phyloP scores from a whole-genome alignment of 2,797 vertebrate genomes.

The Spatula versicolor region DNA sequence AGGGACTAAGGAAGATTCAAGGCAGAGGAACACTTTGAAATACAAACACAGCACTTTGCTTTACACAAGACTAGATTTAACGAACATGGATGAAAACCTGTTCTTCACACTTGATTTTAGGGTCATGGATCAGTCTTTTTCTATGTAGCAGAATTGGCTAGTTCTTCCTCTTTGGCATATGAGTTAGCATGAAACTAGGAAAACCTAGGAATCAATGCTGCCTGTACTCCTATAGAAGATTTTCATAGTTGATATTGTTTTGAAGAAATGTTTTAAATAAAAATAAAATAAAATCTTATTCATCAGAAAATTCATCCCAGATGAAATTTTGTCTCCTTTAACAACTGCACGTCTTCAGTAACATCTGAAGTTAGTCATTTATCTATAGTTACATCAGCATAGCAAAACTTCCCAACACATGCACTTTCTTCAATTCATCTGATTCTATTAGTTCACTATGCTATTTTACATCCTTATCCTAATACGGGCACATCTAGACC shows the following conservation, averaged over 20 bases:
- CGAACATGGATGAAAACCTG: neutral
- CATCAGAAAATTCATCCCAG: neutral
- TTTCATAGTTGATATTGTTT: neutral
- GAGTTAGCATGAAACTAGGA: neutral
- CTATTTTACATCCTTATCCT: neutral
- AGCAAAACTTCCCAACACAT: neutral
- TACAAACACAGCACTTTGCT: neutral
- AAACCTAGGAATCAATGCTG: neutral
- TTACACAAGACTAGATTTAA: constrained; percentile 26
- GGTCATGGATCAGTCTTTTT: neutral
- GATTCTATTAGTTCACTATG: neutral
- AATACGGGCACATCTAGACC: neutral
- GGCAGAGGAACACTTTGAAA: neutral
- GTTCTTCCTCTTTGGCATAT: neutral
- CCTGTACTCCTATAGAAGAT: neutral
- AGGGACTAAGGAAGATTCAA: neutral
- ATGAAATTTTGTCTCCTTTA: neutral
- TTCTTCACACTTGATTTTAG: neutral
- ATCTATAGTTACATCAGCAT: neutral
- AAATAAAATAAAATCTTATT: neutral
- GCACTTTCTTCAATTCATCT: neutral
- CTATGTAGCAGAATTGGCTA: neutral
- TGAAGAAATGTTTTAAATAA: neutral
- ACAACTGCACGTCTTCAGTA: neutral
- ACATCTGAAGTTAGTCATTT: neutral